Base-by-base conservation (phyloP, 2,797 vertebrate species). In the Zalophus californianus region DNA sequence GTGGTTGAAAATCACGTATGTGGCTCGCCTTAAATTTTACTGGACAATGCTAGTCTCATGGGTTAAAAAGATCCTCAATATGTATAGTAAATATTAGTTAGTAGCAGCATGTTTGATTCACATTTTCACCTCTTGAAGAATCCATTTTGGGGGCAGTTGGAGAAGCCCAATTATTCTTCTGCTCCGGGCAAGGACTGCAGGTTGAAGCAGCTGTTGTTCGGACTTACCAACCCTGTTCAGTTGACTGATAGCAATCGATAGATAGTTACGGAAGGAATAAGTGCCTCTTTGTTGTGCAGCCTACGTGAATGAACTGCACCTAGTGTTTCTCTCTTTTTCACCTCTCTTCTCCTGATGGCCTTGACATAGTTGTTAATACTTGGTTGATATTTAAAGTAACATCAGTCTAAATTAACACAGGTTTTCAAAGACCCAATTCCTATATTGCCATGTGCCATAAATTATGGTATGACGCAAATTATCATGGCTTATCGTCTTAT, bases 341-440 rank as follows among this genome's bases (percentile, higher is more conserved):
- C 54, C 73, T 50, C 66, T 86, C 58, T 68, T 92, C 78, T 79
- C 58, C 58, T 75, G 20, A n/a, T 44, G n/a, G 29, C 32, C 68
- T 80, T 92, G 66, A 83, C 25, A 6, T 66, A 23, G n/a, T 78
- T 56, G 23, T 95, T 90, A 73, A 58, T 86, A 64, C 56, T n/a
- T 0, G 27, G 48, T 82, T 94, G 10, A 86, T 93, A 54, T 82
- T 95, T 92, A 94, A 64, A 84, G 86, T 78, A 93, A 84, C 78
- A 73, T 60, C 94, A 96, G 90, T 79, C 32, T 79, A 84, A 94
- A 82, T 84, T 79, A 92, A 84, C 3, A 5, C 25, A 72, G 25
- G 38, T 82, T 94, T 97, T 89, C 87, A 91, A 90, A 87, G 86
- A 87, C 41, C 32, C 27, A 78, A 10, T 78, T 89, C 41, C 27